Evolutionary conservation across 1,140 invertebrate genomes (phyloP), one percentile per base, ranked within the genome.

Genomic region (Apis dorsata): DNA sequence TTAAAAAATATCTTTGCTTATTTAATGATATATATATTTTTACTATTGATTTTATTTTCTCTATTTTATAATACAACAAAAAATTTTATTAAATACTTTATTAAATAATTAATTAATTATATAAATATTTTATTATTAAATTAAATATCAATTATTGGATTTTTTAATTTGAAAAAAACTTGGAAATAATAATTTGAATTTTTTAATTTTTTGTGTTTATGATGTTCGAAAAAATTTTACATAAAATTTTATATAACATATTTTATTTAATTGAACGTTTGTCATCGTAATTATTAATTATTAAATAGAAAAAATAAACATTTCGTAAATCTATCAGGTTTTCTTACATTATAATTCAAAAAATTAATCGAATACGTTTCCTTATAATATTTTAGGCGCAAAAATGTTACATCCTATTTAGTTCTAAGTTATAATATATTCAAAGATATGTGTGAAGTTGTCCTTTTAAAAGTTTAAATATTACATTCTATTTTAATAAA

Each of bases 301-400:
- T 19, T 70, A 69, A 68, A 83, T 83, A 83, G 44, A 78, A 83
- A 82, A 83, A 83, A 69, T 78, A 83, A 83, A 83, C 68, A 83
- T 79, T 83, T 79, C 15, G 57, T 28, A 65, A 71, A 79, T 70
- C 49, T 53, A 57, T 68, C n/a, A 13, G 19, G 28, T 72, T 55
- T 55, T 19, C 71, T 72, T 55, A 49, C 19, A 17, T 74, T 59
- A 24, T 68, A 66, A 55, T 75, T 59, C 3, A 51, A 19, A 17
- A 53, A 81, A 59, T 21, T 60, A 24, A 68, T 51, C 63, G 8
- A 76, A 76, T 12, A 34, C 28, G 17, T 77, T 57, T 71, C 21
- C 19, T 60, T 69, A 53, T 55, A 51, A 19, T 53, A 60, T 53
- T 13, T 62, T 77, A 69, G 44, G 80, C 80, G 66, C 17, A 57